Evolutionary conservation across 1,140 invertebrate species (phyloP), one percentile per base, ranked within the genome.

Genomic region (Drosophila varians): DNA sequence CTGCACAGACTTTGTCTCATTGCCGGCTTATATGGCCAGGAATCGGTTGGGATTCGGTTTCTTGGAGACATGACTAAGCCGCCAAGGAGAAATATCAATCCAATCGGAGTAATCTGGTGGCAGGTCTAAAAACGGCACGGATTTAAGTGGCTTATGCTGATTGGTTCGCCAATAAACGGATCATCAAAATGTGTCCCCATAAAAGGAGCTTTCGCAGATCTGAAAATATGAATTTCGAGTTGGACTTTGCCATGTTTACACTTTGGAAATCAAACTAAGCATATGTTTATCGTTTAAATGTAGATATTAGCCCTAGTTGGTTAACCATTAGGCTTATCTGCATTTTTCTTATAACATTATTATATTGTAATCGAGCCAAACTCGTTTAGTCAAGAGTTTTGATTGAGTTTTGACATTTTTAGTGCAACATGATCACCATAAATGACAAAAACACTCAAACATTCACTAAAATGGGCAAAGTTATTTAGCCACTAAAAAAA

Each of bases 131-230:
- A 18, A 40, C 18, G 61, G 57, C 61, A 21, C 2, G 23, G 61
- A 23, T 19, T 42, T 49, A 43, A 48, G 16, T 65, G 62, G 36
- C 62, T 65, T 9, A n/a, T 52, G 62, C 46, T 66, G 62, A 66
- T 66, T 66, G 62, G 62, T 21, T 25, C n/a, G 9, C 36, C 62
- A 66, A 64, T 66, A 36, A 65, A 52, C 62, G 52, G 58, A 65
- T 65, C 36, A 66, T 66, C 60, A 34, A 25, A 65, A 52, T 43
- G 12, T 65, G 36, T 34, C 21, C 58, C 62, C 60, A 45, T 52
- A 66, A 34, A 52, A 25, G 28, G 58, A 66, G n/a, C 40, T 66
- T 64, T 34, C 28, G 16, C 23, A 31, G 60, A 52, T 21, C 14
- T 52, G 4, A 31, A 43, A 52, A 43, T 66, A 52, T 66, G 60